Conservation (phyloP, 1,140 invertebrate species). For the Pteromalus puparum region DNA sequence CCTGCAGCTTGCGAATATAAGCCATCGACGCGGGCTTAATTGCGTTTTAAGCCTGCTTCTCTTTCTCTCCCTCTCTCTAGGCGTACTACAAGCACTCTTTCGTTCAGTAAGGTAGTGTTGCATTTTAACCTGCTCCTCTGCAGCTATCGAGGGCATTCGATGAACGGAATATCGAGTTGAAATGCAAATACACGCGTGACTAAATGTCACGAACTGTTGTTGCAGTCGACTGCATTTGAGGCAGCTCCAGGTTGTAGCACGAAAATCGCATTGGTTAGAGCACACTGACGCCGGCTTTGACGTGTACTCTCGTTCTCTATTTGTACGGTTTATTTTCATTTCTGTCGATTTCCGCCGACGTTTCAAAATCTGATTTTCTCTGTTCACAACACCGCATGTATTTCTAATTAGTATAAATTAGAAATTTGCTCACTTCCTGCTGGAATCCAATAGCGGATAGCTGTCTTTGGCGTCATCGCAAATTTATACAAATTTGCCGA, state of each 20-base stretch:
- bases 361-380: too few relatives aligned
- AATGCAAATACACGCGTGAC: not conserved
- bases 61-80: not conserved
- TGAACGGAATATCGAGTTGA: not conserved
- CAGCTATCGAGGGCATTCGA: not conserved
- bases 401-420: too few relatives aligned
- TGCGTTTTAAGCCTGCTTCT: constrained; percentile 18
- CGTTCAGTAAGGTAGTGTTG: not conserved
- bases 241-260: too few relatives aligned
- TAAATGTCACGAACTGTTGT: too few relatives aligned
- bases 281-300: too few relatives aligned
- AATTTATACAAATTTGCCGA: not conserved
- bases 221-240: too few relatives aligned
- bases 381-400: too few relatives aligned
- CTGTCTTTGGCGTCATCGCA: not conserved
- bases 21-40: constrained; percentile 40
- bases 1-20: constrained; percentile 40
- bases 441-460: constrained; percentile 1
- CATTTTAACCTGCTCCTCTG: not conserved
- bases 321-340: too few relatives aligned
- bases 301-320: too few relatives aligned
- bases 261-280: too few relatives aligned
- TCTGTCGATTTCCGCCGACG: too few relatives aligned
- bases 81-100: too few relatives aligned
- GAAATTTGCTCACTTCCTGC: not conserved